A percentile compares a stretch with the other conserved stretches of the same genome.
These are phyloP conservation scores for Lepidocyrtinus sp. DNA, from an alignment of 2,888 invertebrate species.

Conservation along the genomic window DNA sequence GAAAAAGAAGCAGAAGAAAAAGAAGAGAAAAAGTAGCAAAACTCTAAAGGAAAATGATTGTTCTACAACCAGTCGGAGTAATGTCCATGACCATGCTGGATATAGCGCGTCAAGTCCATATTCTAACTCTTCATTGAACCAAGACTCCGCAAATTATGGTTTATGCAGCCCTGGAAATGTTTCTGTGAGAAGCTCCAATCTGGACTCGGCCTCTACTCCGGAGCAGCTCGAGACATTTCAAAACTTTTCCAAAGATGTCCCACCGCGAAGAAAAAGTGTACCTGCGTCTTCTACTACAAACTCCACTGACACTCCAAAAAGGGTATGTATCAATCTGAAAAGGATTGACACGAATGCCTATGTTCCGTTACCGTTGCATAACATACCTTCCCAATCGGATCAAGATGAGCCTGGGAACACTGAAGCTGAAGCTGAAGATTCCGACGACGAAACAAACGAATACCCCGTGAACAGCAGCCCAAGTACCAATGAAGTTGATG, in stretches of 20 bases:
- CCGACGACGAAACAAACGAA: conserved; percentile 43
- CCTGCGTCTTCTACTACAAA: conserved; percentile 36
- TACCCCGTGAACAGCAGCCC: conserved; percentile 37
- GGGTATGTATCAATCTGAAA: conserved; percentile 83
- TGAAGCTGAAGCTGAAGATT: conserved; percentile 4
- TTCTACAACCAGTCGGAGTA: conserved; percentile 33
- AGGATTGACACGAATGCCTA: conserved; percentile 78
- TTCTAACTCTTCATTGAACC: conserved; percentile 34
- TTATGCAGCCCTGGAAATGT: conserved; percentile 21
- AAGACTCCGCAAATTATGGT: background rate
- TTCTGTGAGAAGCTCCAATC: conserved; percentile 26
- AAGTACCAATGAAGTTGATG: conserved; percentile 19
- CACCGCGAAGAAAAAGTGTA: conserved; percentile 34
- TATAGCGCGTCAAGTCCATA: conserved; percentile 28
- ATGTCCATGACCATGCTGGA: conserved; percentile 28
- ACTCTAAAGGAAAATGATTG: conserved; percentile 56
- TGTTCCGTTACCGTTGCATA: conserved; percentile 73
- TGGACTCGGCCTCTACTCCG: conserved; percentile 23
- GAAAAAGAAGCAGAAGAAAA: conserved; percentile 66
- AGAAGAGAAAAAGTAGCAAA: conserved; percentile 58
- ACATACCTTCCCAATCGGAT: conserved; percentile 33
- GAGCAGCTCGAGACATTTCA: conserved; percentile 15
- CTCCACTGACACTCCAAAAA: conserved; percentile 74
- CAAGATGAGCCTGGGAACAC: conserved; percentile 30
- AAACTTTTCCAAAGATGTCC: conserved; percentile 28